phyloP scores from a whole-genome alignment of 2,797 vertebrate species.

The Enteromius anoplus region DNA sequence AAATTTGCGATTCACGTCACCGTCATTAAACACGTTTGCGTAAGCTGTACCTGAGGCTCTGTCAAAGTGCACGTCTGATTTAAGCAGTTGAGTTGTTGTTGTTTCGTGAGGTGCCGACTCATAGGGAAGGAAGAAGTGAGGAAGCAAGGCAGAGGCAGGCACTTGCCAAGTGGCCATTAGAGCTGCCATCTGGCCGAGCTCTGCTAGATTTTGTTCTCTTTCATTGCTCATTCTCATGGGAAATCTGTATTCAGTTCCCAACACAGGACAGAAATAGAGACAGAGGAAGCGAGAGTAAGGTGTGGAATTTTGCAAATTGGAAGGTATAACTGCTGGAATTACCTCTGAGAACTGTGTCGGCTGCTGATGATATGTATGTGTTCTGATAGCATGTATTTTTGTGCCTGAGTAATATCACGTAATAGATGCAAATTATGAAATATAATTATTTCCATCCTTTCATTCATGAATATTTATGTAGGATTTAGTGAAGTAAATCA shows the following conservation, averaged over 20 bases:
- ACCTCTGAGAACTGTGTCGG: constrained; percentile 11
- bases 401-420: constrained; percentile 1
- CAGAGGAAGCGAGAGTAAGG: constrained; percentile 33
- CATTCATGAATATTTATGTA: constrained; percentile 8
- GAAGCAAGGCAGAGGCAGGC: constrained; percentile 47
- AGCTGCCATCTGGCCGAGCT: constrained; percentile 60
- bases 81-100: constrained; percentile 39
- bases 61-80: constrained; percentile 14
- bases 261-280: constrained; percentile 49
- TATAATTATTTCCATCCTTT: constrained; percentile 16
- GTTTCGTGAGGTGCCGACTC: constrained; percentile 50
- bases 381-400: neutral
- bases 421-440: constrained; percentile 15
- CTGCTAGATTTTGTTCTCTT: constrained; percentile 59
- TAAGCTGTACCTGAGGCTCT: constrained; percentile 35
- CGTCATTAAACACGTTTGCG: neutral
- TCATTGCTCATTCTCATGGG: constrained; percentile 53
- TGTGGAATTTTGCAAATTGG: constrained; percentile 48
- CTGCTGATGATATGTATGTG: constrained; percentile 15
- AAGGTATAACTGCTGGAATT: constrained; percentile 32
- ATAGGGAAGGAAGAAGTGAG: constrained; percentile 42
- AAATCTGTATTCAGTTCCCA: constrained; percentile 57
- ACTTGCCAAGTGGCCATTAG: constrained; percentile 60
- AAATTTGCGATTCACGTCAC: constrained; percentile 25
- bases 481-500: neutral